These are phyloP conservation scores for Tetramorium simillimum DNA, from an alignment of 1,140 invertebrate species.

Conservation along the genomic window DNA sequence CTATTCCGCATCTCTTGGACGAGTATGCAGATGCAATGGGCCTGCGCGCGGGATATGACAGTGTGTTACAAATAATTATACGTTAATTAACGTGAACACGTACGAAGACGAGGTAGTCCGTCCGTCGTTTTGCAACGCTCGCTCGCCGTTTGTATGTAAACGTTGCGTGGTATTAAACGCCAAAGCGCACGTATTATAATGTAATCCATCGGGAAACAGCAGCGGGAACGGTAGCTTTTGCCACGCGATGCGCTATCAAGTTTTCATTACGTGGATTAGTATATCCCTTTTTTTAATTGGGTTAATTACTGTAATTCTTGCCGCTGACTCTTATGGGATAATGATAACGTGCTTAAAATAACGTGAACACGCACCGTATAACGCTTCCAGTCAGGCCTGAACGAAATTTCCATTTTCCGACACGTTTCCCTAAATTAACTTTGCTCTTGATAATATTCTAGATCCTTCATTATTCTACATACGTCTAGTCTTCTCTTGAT, in stretches of 20 bases:
- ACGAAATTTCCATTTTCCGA: conserved; percentile 50
- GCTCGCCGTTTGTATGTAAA: not conserved
- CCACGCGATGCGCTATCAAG: not conserved
- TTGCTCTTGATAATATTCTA: conserved; percentile 57
- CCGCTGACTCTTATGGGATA: not conserved
- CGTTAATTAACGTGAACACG: conserved; percentile 47
- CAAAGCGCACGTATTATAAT: conserved; percentile 11
- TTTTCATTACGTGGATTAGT: conserved; percentile 30
- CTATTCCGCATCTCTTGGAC: conserved; percentile 31
- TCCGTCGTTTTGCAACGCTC: conserved; percentile 10
- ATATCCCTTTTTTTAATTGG: conserved; percentile 22
- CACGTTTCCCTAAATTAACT: conserved; percentile 62
- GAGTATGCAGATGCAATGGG: conserved; percentile 20
- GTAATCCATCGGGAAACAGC: conserved; percentile 25
- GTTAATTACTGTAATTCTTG: conserved; percentile 45
- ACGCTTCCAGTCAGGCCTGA: conserved; percentile 24
- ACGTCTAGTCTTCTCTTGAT: conserved; percentile 51
- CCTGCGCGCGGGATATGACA: not conserved
- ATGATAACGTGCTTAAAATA: not conserved
- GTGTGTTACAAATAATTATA: conserved; percentile 41
- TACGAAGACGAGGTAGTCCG: conserved; percentile 10
- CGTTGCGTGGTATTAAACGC: conserved; percentile 42
- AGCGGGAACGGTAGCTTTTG: not conserved
- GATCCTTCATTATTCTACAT: conserved; percentile 50
- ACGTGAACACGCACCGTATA: not conserved